Conservation (phyloP, 2,113 vertebrate genomes). For the Gambusia holbrooki region DNA sequence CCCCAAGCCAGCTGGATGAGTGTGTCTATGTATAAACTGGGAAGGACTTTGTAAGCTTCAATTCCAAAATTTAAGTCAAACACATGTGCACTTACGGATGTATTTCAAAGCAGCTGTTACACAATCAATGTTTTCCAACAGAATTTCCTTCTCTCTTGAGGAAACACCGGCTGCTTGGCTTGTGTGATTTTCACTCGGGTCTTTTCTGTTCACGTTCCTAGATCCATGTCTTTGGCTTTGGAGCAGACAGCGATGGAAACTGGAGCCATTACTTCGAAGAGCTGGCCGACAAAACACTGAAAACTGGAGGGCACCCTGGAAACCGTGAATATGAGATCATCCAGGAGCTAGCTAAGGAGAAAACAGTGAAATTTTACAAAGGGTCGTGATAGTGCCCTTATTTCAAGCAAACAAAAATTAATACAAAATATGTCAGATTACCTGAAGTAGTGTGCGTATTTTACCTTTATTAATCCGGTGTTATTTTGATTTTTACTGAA, state of each 20-base stretch:
- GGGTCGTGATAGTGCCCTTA: neutral
- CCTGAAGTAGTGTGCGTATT: neutral
- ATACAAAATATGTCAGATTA: no score
- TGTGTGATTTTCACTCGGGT: neutral
- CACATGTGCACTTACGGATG: no score
- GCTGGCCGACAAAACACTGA: neutral
- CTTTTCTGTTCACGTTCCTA: neutral
- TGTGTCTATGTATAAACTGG: no score
- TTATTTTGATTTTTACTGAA: no score
- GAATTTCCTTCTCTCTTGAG: neutral
- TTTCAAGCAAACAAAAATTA: no score
- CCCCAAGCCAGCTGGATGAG: no score
- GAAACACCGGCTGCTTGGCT: neutral
- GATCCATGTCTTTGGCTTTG: slow-evolving; percentile 58
- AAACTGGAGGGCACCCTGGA: slow-evolving; percentile 54
- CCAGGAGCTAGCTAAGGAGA: neutral
- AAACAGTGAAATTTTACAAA: slow-evolving; percentile 6
- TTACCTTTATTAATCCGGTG: neutral
- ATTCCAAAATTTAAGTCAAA: no score
- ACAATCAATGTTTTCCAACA: neutral
- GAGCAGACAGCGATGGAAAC: slow-evolving; percentile 52
- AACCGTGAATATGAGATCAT: slow-evolving; percentile 35
- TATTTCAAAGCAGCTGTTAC: no score
- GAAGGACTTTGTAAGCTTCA: no score
- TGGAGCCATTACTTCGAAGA: slow-evolving; percentile 61